Base-by-base conservation (phyloP, 2,113 vertebrate genomes). In the Coturnix japonica region DNA sequence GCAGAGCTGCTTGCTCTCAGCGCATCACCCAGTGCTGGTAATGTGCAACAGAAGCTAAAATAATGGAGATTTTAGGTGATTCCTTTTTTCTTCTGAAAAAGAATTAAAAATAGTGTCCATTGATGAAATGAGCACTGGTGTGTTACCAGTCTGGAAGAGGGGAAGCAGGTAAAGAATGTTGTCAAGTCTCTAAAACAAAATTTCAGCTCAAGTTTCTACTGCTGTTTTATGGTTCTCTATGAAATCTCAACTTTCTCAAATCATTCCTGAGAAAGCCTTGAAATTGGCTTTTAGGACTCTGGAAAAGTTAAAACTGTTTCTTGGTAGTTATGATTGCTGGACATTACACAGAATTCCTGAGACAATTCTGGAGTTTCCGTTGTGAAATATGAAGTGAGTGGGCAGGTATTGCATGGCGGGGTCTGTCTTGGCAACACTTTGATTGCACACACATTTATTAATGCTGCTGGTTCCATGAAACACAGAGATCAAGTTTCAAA, bases 351-450 rank as follows among this genome's bases (percentile, higher is more conserved):
- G 81, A 54, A 80, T 84, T 96, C 76, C n/a, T 80, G 30, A 88
- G 92, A 70, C 73, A 65, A 54, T 90, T 95, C 78, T 94, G 87
- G 81, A 96, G 87, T 82, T 96, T 93, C 76, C 37, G 74, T 93
- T 85, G 89, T 94, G 96, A 97, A 97, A 95, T 95, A 92, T 5
- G 33, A 95, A 96, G 96, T 90, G 90, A 92, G n/a, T 63, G 89
- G 90, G 89, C 89, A 94, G 90, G 91, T 94, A 44, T 82, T 94
- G 89, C 71, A 2, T 77, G 78, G 91, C 43, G 25, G 83, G 88
- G 77, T 47, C 51, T n/a, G 76, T 35, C 67, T 91, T 96, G 96
- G 91, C 95, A 95, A 61, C 44, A 15, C 76, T 92, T 84, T n/a
- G 28, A 88, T 95, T 71, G 44, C 82, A 56, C 84, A 56, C 13